Evolutionary conservation across 2,113 vertebrate genomes (phyloP).

Genomic region (Dunckerocampus dactyliophorus): DNA sequence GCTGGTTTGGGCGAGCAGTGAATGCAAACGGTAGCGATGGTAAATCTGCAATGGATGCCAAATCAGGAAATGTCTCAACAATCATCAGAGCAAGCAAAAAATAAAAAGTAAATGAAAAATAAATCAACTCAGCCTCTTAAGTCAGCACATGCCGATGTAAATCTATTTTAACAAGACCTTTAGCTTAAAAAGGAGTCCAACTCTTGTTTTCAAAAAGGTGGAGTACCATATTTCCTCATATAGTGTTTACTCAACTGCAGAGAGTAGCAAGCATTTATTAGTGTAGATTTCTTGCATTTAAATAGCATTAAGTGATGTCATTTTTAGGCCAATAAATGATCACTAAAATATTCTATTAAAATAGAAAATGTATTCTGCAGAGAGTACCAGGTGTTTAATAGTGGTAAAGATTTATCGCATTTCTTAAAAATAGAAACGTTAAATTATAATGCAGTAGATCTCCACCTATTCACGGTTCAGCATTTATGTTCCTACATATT

Average conservation of each 20-base stretch:
- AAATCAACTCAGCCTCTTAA: constrained; percentile 30
- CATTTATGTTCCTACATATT: too few species aligned
- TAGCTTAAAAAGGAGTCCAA: constrained; percentile 32
- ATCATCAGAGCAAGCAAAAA: constrained; percentile 42
- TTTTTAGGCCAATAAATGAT: background rate
- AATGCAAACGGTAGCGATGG: constrained; percentile 12
- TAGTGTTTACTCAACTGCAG: background rate
- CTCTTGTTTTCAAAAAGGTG: constrained; percentile 35
- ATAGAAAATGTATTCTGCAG: too few species aligned
- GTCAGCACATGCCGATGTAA: constrained; percentile 27
- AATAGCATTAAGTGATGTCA: too few species aligned
- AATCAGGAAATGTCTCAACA: constrained; percentile 17
- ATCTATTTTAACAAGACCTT: constrained; percentile 21
- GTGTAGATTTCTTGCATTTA: background rate
- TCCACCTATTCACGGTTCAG: too few species aligned
- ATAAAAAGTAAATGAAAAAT: constrained; percentile 5
- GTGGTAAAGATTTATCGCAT: too few species aligned
- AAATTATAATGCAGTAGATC: too few species aligned
- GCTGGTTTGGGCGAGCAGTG: constrained; percentile 34
- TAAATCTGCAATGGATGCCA: constrained; percentile 8
- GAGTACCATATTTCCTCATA: background rate
- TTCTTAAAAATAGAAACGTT: too few species aligned
- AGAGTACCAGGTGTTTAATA: too few species aligned
- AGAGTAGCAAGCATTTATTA: background rate
- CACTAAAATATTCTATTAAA: background rate